Conservation (phyloP, 2,113 vertebrate genomes). For the Theristicus caerulescens region DNA sequence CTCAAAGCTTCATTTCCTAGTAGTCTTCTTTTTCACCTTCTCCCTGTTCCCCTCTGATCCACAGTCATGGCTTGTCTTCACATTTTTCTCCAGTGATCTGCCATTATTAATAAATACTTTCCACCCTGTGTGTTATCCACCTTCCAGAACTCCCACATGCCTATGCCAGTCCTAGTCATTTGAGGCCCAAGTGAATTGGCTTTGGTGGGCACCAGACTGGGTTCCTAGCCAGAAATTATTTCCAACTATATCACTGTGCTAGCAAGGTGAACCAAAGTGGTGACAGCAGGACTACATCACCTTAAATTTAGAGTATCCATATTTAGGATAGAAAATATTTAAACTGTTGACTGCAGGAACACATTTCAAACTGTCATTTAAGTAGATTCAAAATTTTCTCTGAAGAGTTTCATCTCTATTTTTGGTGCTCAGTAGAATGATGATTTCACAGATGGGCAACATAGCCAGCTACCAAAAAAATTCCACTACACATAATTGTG, state of each 20-base stretch:
- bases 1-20: neutral
- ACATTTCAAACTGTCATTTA: slow-evolving; percentile 50
- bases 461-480: slow-evolving; percentile 69
- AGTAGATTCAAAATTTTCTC: slow-evolving; percentile 54
- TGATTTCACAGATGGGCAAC: slow-evolving; percentile 74
- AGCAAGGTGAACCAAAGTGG: slow-evolving; percentile 41
- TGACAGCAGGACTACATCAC: slow-evolving; percentile 44
- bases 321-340: slow-evolving; percentile 61
- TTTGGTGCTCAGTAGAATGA: slow-evolving; percentile 64
- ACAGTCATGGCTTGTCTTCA: neutral
- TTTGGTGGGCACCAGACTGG: slow-evolving; percentile 5
- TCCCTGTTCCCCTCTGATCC: neutral
- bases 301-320: slow-evolving; percentile 54
- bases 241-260: slow-evolving; percentile 15
- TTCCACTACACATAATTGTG: slow-evolving; percentile 71
- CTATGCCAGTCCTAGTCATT: neutral
- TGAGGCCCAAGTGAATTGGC: neutral
- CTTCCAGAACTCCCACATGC: neutral
- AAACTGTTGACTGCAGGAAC: slow-evolving; percentile 51
- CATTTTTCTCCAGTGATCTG: neutral
- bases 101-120: neutral
- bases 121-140: neutral
- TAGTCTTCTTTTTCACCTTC: neutral
- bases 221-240: slow-evolving; percentile 32
- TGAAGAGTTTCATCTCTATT: slow-evolving; percentile 59